These are phyloP conservation scores for Idaea straminata DNA, from an alignment of 2,888 invertebrate species.

Conservation along the genomic window DNA sequence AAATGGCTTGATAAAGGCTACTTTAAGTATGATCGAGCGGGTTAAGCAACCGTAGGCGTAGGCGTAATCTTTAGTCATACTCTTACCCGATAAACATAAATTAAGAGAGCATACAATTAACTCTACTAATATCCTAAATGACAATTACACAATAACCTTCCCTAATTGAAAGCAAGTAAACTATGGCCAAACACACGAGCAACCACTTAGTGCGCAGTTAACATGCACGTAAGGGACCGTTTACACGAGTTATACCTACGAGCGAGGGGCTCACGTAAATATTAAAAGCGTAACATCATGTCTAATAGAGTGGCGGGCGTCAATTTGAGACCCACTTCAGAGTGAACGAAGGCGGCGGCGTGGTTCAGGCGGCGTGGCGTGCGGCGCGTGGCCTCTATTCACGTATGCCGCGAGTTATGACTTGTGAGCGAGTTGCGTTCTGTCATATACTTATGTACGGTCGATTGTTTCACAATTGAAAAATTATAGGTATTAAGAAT, in stretches of 20 bases:
- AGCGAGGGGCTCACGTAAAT: constrained; percentile 40
- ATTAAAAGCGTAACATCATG: constrained; percentile 52
- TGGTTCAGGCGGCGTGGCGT: constrained; percentile 36
- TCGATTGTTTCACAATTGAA: too few species aligned
- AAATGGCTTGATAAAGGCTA: not conserved
- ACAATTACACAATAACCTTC: not conserved
- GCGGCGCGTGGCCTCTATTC: not conserved
- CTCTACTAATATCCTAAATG: not conserved
- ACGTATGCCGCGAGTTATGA: constrained; percentile 14
- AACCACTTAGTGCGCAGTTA: not conserved
- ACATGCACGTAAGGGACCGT: constrained; percentile 21
- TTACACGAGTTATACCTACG: constrained; percentile 28
- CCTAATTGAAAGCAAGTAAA: not conserved
- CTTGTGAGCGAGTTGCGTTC: constrained; percentile 8
- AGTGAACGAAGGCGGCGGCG: constrained; percentile 31
- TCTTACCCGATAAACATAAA: not conserved
- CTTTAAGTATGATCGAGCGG: not conserved
- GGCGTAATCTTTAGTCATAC: not conserved
- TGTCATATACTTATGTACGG: too few species aligned
- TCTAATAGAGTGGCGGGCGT: constrained; percentile 55
- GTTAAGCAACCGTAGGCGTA: not conserved
- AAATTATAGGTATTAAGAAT: too few species aligned
- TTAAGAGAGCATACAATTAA: not conserved
- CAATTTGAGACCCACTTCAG: constrained; percentile 58
- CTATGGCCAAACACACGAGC: not conserved